Conservation (phyloP, 1,140 invertebrate species). For the Hestina assimilis region DNA sequence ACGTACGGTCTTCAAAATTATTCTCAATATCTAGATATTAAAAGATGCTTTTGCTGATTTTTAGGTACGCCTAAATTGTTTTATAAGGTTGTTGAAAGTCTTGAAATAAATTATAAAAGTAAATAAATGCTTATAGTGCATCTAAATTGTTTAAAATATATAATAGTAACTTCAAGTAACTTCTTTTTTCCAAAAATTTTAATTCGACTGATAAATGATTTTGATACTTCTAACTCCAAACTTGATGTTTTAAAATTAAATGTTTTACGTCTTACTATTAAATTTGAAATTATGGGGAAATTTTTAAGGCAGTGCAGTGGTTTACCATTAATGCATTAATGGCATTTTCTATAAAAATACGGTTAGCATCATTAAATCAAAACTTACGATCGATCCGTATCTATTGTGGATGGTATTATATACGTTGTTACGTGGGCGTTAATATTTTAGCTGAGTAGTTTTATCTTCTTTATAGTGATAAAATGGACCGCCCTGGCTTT, state of each 20-base stretch:
- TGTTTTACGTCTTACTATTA: neutral
- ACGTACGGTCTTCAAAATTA: too few species aligned
- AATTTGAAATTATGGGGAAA: neutral
- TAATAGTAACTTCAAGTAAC: too few species aligned
- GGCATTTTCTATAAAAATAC: slow-evolving; percentile 3
- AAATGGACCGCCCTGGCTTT: slow-evolving; percentile 11
- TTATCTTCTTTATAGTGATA: slow-evolving; percentile 14
- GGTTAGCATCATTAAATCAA: slow-evolving; percentile 9
- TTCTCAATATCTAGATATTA: too few species aligned
- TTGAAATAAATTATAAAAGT: too few species aligned
- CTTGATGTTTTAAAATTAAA: too few species aligned
- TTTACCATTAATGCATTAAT: slow-evolving; percentile 8
- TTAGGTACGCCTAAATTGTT: too few species aligned
- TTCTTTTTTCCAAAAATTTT: too few species aligned
- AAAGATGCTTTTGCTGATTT: too few species aligned
- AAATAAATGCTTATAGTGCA: too few species aligned
- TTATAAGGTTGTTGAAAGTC: too few species aligned
- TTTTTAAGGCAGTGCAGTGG: neutral
- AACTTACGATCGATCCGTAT: slow-evolving; percentile 17
- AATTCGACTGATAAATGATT: too few species aligned
- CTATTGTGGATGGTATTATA: slow-evolving; percentile 4
- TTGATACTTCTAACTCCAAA: neutral
- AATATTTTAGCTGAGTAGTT: slow-evolving; percentile 7
- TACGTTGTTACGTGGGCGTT: slow-evolving; percentile 5
- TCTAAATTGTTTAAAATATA: too few species aligned